These are phyloP conservation scores for Pollenia amentaria DNA, from an alignment of 2,888 invertebrate species.

Conservation along the genomic window DNA sequence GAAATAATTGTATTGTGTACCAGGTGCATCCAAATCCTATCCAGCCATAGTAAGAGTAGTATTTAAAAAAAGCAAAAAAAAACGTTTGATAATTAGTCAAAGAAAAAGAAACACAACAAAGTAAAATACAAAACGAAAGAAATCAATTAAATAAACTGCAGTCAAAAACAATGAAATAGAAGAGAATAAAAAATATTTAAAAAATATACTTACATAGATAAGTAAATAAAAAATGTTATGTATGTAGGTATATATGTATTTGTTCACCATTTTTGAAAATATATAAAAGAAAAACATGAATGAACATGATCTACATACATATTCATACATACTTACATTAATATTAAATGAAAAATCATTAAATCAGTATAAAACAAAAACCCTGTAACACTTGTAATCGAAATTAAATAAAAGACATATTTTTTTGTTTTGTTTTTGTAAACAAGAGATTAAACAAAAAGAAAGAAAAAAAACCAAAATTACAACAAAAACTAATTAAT, in stretches of 20 bases:
- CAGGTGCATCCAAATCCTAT: slow-evolving; percentile 47
- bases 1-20: slow-evolving; percentile 42
- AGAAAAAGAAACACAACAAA: slow-evolving; percentile 23
- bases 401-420: slow-evolving; percentile 64
- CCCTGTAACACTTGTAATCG: slow-evolving; percentile 70
- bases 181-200: slow-evolving; percentile 67
- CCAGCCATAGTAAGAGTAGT: slow-evolving; percentile 54
- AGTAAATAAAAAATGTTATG: slow-evolving; percentile 61
- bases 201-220: slow-evolving; percentile 58
- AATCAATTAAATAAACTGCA: slow-evolving; percentile 58
- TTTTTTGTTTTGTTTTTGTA: slow-evolving; percentile 34
- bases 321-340: slow-evolving; percentile 35
- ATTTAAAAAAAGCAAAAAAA: slow-evolving; percentile 9
- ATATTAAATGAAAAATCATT: slow-evolving; percentile 22
- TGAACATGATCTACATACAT: slow-evolving; percentile 68
- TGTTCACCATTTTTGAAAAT: slow-evolving; percentile 42
- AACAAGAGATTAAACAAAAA: slow-evolving; percentile 51
- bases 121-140: slow-evolving; percentile 31
- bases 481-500: slow-evolving; percentile 72
- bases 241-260: slow-evolving; percentile 44
- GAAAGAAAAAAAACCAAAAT: slow-evolving; percentile 53
- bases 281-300: slow-evolving; percentile 69
- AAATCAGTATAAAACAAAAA: slow-evolving; percentile 67
- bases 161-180: slow-evolving; percentile 64
- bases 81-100: slow-evolving; percentile 70